Conservation (phyloP, 2,797 vertebrate genomes). For the Sitta carolinensis region DNA sequence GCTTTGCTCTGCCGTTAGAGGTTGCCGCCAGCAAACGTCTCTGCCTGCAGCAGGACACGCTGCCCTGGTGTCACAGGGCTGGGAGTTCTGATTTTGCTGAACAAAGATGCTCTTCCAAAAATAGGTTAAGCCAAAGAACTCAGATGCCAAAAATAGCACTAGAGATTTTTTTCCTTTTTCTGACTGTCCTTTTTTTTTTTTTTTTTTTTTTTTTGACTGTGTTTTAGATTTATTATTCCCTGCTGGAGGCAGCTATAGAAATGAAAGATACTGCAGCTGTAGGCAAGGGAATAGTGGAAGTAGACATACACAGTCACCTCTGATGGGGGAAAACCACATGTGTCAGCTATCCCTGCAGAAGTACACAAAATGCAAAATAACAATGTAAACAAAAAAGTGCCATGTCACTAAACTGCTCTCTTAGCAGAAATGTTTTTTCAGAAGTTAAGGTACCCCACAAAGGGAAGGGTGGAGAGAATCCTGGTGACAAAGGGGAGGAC, state of each 20-base stretch:
- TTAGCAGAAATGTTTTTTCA: neutral
- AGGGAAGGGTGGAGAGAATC: neutral
- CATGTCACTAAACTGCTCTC: neutral
- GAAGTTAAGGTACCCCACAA: neutral
- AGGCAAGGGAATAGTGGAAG: neutral
- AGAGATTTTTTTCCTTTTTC: conserved; percentile 11
- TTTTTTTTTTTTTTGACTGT: neutral
- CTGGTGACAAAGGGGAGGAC: neutral
- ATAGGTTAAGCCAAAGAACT: conserved; percentile 29
- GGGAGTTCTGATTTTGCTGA: conserved; percentile 24
- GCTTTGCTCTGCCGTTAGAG: neutral
- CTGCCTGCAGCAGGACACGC: neutral
- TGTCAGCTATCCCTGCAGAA: neutral
- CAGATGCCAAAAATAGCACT: conserved; percentile 28
- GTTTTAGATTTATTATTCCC: conserved; percentile 30
- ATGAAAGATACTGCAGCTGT: neutral
- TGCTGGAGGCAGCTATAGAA: conserved; percentile 25
- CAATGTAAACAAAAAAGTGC: neutral
- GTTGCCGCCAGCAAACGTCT: rapidly evolving
- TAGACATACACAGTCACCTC: neutral
- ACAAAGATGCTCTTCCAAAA: conserved; percentile 41
- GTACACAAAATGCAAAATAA: neutral
- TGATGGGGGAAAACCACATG: neutral
- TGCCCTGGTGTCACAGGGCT: neutral
- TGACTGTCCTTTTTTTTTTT: neutral